Base-by-base conservation (phyloP, 1,140 invertebrate genomes). In the Parasteatoda tepidariorum region DNA sequence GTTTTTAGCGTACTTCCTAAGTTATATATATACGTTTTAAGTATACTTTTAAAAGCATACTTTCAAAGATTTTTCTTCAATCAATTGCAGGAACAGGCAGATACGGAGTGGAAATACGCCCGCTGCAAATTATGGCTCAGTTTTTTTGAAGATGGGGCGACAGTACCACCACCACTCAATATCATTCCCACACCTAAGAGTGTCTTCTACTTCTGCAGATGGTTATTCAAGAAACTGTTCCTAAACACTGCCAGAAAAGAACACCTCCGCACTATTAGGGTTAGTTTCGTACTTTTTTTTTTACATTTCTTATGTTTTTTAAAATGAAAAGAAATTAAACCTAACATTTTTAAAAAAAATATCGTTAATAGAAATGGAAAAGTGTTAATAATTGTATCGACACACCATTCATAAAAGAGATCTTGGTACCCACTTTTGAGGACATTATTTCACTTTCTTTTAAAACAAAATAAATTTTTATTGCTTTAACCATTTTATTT, bases 61-160 rank as follows among this genome's bases (percentile, higher is more conserved):
- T 48, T 48, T 13, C 38, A 48, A 9, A 48, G 9, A 9, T 48
- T 48, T 48, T 48, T 13, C 18, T 48, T 9, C 38, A n/a, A n/a
- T n/a, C 13, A 13, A 18, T 48, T 48, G 9, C 66, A 99, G 97
- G 97, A 98, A 91, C 93, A 97, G 85, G 96, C 97, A 0, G 97
- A 99, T 89, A 93, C 94, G 41, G 97, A 99, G 89, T 99, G 98
- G 98, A 99, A 99, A 90, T 99, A 99, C 90, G 98, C 98, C 0
- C 91, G 98, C 74, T 97, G 95, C 86, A 97, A 97, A 90, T 90
- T 99, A 28, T 99, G 98, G 97, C 98, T 99, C 87, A 98, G 96
- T 89, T 99, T 97, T 90, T 99, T 99, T 89, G 97, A 99, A 89
- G 97, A 99, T 89, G 97, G 97, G 5, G n/a, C 96, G 95, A 99